Evolutionary conservation across 2,888 invertebrate genomes (phyloP).

Genomic region (Baronia brevicornis): DNA sequence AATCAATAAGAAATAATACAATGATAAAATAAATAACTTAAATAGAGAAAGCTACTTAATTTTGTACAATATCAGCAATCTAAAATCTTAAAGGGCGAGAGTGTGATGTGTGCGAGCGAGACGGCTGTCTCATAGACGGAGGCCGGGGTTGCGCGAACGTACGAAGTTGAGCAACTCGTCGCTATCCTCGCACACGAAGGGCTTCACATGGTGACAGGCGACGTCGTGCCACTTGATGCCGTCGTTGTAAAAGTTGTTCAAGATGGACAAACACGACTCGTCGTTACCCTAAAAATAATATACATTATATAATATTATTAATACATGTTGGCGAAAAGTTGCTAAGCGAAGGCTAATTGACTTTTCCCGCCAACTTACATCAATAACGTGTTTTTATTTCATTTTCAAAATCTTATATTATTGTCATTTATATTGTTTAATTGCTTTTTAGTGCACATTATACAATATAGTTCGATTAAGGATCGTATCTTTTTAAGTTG

Average conservation of each 20-base stretch:
- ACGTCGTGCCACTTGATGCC: slow-evolving; percentile 92
- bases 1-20: too few species aligned
- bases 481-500: too few species aligned
- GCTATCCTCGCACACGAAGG: slow-evolving; percentile 93
- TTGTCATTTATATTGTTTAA: too few species aligned
- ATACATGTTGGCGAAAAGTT: too few species aligned
- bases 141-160: slow-evolving; percentile 89
- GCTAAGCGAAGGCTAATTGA: too few species aligned
- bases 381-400: too few species aligned
- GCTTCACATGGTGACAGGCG: slow-evolving; percentile 89
- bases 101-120: slow-evolving; percentile 16
- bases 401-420: too few species aligned
- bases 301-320: slow-evolving; percentile 14
- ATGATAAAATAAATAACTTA: slow-evolving; percentile 68
- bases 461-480: too few species aligned
- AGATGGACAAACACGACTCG: slow-evolving; percentile 90
- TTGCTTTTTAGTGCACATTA: too few species aligned
- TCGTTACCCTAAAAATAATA: slow-evolving; percentile 82
- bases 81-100: slow-evolving; percentile 41
- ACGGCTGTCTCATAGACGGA: slow-evolving; percentile 78
- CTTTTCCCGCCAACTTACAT: too few species aligned
- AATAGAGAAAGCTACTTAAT: slow-evolving; percentile 53
- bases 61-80: slow-evolving; percentile 70
- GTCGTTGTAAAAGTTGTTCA: slow-evolving; percentile 94
- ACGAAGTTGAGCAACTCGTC: slow-evolving; percentile 93